Percentiles rank a stretch among this genome's conserved stretches.
phyloP scores from a whole-genome alignment of 2,113 vertebrate genomes.

The Sinocyclocheilus grahami region DNA sequence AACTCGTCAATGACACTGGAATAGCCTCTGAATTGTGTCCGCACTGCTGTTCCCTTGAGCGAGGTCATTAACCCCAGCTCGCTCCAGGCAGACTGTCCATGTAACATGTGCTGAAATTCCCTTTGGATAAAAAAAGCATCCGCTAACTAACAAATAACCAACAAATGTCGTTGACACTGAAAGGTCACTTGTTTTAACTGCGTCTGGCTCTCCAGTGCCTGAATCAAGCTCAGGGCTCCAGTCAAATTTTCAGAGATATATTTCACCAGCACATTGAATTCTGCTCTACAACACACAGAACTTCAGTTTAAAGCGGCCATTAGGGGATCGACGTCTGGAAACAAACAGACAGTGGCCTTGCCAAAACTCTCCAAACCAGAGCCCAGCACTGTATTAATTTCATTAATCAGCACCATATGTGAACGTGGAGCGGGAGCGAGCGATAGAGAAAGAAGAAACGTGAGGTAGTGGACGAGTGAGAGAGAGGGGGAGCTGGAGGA shows the following conservation, averaged over 20 bases:
- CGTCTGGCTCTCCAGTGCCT: background rate
- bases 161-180: background rate
- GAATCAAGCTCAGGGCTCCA: background rate
- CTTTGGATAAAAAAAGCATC: conserved; percentile 2
- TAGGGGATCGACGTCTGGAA: conserved; percentile 52
- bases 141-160: conserved; percentile 19
- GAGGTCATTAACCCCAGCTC: background rate
- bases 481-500: conserved; percentile 67
- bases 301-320: conserved; percentile 31
- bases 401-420: conserved; percentile 62
- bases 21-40: background rate
- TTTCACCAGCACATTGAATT: conserved; percentile 28
- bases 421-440: conserved; percentile 43
- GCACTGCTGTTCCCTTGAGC: background rate
- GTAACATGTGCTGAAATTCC: background rate
- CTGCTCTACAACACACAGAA: conserved; percentile 49
- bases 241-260: conserved; percentile 15
- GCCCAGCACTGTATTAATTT: conserved; percentile 63
- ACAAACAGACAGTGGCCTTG: conserved; percentile 44
- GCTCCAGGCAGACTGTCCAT: conserved; percentile 8
- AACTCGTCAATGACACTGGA: background rate
- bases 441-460: conserved; percentile 35
- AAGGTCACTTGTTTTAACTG: conserved; percentile 12
- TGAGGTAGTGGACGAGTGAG: conserved; percentile 36
- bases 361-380: conserved; percentile 48